phyloP scores from a whole-genome alignment of 2,113 vertebrate species.

The Marcusenius ussheri region DNA sequence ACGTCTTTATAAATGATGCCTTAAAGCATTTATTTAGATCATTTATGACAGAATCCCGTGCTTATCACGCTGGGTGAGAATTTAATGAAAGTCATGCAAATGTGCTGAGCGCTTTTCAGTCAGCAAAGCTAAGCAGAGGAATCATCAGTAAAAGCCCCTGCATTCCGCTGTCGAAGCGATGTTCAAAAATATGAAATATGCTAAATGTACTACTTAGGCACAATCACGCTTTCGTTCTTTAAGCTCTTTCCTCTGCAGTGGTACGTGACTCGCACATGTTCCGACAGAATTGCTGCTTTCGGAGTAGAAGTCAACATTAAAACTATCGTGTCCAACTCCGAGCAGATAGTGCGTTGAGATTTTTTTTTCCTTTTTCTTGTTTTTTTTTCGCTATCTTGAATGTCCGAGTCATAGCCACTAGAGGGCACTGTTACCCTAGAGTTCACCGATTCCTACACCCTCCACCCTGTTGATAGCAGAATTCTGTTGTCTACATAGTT shows the following conservation, averaged over 20 bases:
- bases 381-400: background rate
- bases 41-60: background rate
- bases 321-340: background rate
- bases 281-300: background rate
- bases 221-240: background rate
- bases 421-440: background rate
- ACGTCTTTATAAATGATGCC: background rate
- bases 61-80: constrained; percentile 30
- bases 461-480: constrained; percentile 14
- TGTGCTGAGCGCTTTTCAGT: background rate
- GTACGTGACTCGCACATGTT: background rate
- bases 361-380: background rate
- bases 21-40: background rate
- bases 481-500: constrained; percentile 62
- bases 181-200: background rate
- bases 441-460: background rate
- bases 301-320: background rate
- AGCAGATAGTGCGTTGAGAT: background rate
- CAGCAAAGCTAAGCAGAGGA: background rate
- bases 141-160: background rate
- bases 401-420: background rate
- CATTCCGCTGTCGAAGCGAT: background rate
- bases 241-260: background rate
- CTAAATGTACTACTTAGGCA: background rate
- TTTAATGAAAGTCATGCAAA: constrained; percentile 21